These are phyloP conservation scores for Clarias laeviceps DNA, from an alignment of 2,797 vertebrate species.

Conservation along the genomic window DNA sequence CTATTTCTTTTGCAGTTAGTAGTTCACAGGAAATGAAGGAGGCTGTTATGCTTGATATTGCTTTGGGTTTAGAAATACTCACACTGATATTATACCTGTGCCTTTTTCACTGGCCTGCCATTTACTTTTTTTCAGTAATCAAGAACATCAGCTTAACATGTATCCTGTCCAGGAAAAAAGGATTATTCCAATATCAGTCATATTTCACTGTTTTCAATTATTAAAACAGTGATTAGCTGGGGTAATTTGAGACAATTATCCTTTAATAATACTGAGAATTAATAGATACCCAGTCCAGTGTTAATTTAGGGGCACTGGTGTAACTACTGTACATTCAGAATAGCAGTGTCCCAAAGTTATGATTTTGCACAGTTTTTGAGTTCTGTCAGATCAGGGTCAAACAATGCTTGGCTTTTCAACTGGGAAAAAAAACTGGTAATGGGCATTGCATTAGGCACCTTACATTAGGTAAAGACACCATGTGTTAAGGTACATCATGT, in stretches of 20 bases:
- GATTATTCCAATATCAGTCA: conserved; percentile 2
- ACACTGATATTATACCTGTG: background rate
- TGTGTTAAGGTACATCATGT: conserved; percentile 79
- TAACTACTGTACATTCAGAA: conserved; percentile 71
- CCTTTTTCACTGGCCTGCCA: background rate
- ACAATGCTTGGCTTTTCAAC: conserved; percentile 71
- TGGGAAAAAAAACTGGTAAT: conserved; percentile 78
- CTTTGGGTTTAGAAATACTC: background rate
- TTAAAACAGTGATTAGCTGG: conserved; percentile 49
- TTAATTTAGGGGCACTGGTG: conserved; percentile 75
- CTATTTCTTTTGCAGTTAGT: background rate
- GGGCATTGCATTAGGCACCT: conserved; percentile 73
- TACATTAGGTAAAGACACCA: conserved; percentile 76
- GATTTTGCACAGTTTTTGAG: conserved; percentile 75
- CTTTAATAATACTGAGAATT: conserved; percentile 58
- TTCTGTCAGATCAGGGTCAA: conserved; percentile 77
- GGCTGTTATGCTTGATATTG: background rate
- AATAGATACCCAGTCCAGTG: conserved; percentile 68
- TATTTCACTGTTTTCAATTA: conserved; percentile 11
- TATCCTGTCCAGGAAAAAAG: background rate
- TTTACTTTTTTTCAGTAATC: background rate
- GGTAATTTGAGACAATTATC: background rate
- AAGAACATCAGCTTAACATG: background rate
- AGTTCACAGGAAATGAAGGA: conserved; percentile 9
- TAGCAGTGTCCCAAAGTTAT: conserved; percentile 76